Conservation (phyloP, 2,797 vertebrate genomes). For the Capromys pilorides region DNA sequence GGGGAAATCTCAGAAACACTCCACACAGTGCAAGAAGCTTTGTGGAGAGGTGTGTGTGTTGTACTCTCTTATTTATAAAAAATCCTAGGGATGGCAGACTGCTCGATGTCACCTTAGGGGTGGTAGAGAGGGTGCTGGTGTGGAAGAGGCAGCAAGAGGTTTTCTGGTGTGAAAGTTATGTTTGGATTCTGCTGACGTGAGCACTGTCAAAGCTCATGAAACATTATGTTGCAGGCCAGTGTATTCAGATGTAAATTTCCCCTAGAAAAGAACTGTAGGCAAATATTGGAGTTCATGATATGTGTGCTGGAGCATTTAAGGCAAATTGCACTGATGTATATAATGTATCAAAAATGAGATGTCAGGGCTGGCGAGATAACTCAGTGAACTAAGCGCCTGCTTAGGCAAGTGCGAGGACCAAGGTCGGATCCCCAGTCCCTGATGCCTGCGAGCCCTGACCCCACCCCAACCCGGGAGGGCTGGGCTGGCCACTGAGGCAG, state of each 20-base stretch:
- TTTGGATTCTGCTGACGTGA: neutral
- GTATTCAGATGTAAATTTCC: constrained; percentile 25
- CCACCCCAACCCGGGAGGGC: too few relatives aligned
- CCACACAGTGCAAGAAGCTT: neutral
- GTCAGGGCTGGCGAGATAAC: too few relatives aligned
- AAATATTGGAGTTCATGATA: constrained; percentile 47
- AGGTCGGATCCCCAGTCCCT: too few relatives aligned
- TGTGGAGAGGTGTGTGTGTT: neutral
- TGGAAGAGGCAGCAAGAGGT: neutral
- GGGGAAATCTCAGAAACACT: neutral
- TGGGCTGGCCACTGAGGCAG: too few relatives aligned
- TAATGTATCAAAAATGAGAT: constrained; percentile 36
- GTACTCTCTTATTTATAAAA: constrained; percentile 11
- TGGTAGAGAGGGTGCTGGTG: neutral
- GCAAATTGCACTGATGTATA: neutral
- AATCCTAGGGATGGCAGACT: neutral
- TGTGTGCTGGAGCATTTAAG: constrained; percentile 20
- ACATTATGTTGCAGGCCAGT: neutral
- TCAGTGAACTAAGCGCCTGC: too few relatives aligned
- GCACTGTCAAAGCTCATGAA: neutral
- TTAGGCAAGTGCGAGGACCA: too few relatives aligned
- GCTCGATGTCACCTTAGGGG: neutral
- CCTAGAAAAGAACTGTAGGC: neutral
- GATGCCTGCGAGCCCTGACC: too few relatives aligned
- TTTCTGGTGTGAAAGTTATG: constrained; percentile 5